A percentile compares a stretch with the other conserved stretches of the same genome.
Conservation (phyloP, 1,140 invertebrate species). For the Habropoda laboriosa region DNA sequence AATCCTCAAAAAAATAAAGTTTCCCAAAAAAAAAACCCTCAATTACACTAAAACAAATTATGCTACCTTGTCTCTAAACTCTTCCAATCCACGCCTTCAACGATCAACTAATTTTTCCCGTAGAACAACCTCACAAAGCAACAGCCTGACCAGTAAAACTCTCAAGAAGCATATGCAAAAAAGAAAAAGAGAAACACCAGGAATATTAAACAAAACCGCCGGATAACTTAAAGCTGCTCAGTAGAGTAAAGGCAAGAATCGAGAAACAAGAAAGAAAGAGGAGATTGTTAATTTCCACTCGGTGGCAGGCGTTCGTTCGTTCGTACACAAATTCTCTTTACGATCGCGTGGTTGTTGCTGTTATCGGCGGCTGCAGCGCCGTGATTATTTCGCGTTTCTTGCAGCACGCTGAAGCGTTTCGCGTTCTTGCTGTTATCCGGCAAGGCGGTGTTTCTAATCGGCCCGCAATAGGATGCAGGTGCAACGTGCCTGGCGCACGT, state of each 20-base stretch:
- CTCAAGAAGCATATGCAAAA: no score
- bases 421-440: constrained; percentile 26
- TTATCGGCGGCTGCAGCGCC: background rate
- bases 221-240: no score
- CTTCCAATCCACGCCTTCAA: no score
- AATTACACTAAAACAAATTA: no score
- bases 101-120: no score
- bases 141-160: no score
- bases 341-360: background rate
- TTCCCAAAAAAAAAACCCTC: no score
- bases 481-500: constrained; percentile 3
- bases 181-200: background rate
- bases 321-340: constrained; percentile 6
- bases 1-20: no score
- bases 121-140: no score
- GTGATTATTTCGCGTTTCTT: constrained; percentile 47
- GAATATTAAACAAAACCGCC: background rate
- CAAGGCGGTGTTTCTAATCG: constrained; percentile 52
- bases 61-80: no score
- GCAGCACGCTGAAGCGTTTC: constrained; percentile 38
- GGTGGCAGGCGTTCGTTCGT: background rate
- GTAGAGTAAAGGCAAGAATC: background rate
- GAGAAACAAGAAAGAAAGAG: background rate
- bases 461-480: constrained; percentile 53
- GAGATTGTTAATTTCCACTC: background rate